Base-by-base conservation (phyloP, 2,888 invertebrate genomes). In the Aricia artaxerxes region DNA sequence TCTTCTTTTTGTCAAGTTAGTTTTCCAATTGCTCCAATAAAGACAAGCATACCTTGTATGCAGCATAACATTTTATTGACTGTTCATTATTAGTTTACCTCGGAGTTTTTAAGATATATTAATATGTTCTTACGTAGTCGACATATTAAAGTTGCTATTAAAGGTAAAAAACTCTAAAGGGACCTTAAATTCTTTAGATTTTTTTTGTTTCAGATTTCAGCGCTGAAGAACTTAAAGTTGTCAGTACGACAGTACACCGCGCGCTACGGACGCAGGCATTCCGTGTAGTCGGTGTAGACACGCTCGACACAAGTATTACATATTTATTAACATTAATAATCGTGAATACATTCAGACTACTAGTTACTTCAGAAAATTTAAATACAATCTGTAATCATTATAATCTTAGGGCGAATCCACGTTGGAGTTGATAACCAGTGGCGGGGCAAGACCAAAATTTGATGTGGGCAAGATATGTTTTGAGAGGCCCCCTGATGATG, bases 151-250 rank as follows among this genome's bases (percentile, higher is more conserved):
- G 7, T 40, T 40, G 40, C 40, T 40, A 40, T 40, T 40, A 5
- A 40, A 40, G 5, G 38, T 38, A 40, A 40, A 40, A 40, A 40
- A 40, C 40, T 40, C 40, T 6, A 40, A 40, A 6, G 40, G 40
- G 40, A 40, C 40, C 6, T 40, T 40, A 40, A 40, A 6, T 40
- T 40, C 1, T 40, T 40, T 40, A 49, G 9, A 11, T 9, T 64
- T 2, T 61, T 24, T 64, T 64, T 31, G 7, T 80, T 57, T 53
- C 76, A 75, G 57, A 49, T 80, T 85, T 85, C 84, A 83, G 82
- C 79, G 83, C 84, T 80, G 31, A 40, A 79, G 24, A 77, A 73
- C 78, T 72, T 60, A 16, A 77, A 78, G 13, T 76, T 75, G 38
- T 61, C 75, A 35, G 78, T 75, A 75, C 79, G 79, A 24, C 64